Evolutionary conservation across 2,797 vertebrate species (phyloP).

Genomic region (Amblyraja radiata): DNA sequence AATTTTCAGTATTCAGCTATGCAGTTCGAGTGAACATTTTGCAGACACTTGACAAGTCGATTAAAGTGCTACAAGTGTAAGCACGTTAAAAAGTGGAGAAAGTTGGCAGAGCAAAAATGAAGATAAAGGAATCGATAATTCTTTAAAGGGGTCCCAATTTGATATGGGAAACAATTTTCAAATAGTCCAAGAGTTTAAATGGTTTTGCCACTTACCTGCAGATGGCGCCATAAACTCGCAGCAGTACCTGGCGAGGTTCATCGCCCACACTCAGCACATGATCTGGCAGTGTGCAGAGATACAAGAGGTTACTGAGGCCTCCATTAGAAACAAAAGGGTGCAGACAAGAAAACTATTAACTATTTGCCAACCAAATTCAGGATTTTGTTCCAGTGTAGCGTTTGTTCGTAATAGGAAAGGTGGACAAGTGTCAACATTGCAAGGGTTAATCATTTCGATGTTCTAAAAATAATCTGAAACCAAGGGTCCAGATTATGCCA

Average conservation of each 20-base stretch:
- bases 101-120: background rate
- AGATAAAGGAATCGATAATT: background rate
- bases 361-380: no score
- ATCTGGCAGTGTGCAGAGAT: conserved; percentile 73
- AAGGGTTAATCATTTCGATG: background rate
- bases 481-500: background rate
- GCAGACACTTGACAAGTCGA: background rate
- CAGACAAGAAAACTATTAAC: background rate
- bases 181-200: background rate
- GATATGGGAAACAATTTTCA: background rate
- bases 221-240: conserved; percentile 84
- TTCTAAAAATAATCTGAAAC: no score
- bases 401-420: background rate
- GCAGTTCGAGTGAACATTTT: background rate
- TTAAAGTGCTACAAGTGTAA: background rate
- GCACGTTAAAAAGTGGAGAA: background rate
- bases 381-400: background rate
- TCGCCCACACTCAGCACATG: conserved; percentile 54
- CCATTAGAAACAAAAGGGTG: conserved; percentile 57
- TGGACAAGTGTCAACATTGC: background rate
- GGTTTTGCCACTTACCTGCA: conserved; percentile 65
- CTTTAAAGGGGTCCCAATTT: background rate
- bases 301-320: conserved; percentile 89
- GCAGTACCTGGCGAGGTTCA: conserved; percentile 77
- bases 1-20: background rate